Evolutionary conservation across 2,888 invertebrate genomes (phyloP).

Genomic region (Nephrotoma appendiculata): DNA sequence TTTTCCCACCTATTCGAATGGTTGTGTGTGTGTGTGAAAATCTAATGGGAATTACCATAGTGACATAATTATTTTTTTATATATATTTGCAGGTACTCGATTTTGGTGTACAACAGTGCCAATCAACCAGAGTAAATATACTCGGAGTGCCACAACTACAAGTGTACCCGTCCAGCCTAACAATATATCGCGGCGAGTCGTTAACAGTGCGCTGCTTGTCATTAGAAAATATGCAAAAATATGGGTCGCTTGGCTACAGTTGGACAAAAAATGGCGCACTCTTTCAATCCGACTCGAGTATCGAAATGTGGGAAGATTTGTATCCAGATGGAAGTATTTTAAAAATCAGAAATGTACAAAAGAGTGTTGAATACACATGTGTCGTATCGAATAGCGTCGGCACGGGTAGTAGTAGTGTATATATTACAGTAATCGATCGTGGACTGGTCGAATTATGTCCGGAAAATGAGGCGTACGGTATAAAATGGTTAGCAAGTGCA

Average conservation of each 20-base stretch:
- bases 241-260: conserved; percentile 59
- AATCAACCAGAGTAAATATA: conserved; percentile 42
- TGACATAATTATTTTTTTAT: not conserved
- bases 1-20: not conserved
- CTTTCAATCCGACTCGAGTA: conserved; percentile 54
- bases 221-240: conserved; percentile 41
- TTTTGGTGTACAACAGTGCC: conserved; percentile 50
- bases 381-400: conserved; percentile 42
- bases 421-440: conserved; percentile 48
- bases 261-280: conserved; percentile 69
- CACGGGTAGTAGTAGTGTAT: conserved; percentile 43
- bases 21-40: not conserved
- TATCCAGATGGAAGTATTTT: conserved; percentile 72
- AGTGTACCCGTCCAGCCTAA: conserved; percentile 50
- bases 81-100: conserved; percentile 45
- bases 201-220: conserved; percentile 42
- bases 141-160: conserved; percentile 45
- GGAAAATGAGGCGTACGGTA: conserved; percentile 40
- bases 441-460: conserved; percentile 42
- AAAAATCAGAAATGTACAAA: conserved; percentile 61
- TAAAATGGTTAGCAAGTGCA: conserved; percentile 52
- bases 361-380: conserved; percentile 64
- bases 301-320: conserved; percentile 74
- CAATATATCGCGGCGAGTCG: conserved; percentile 39
- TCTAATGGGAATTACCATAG: not conserved